Base-by-base conservation (phyloP, 2,113 vertebrate genomes). In the Xerus inauris region DNA sequence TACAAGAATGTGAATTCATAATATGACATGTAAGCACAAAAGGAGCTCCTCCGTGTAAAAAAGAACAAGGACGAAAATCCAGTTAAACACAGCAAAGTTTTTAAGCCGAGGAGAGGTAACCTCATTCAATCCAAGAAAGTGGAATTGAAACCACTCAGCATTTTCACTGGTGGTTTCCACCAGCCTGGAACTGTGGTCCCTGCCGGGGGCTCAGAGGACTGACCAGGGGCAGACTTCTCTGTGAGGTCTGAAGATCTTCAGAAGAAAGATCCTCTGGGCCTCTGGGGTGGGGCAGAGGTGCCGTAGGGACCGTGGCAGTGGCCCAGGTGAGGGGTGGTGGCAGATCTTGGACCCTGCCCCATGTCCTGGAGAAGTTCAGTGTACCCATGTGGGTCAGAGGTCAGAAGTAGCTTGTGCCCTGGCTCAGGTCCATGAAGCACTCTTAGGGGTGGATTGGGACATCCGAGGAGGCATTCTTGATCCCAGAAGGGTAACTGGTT, bases 391-490 rank as follows among this genome's bases (percentile, higher is more conserved):
- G 64, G 73, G 54, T 2, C 40, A 79, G 83, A 91, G 51, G 22
- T 49, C 75, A 51, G 26, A 57, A 30, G 47, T 54, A 24, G 3
- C 1, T n/a, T 28, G n/a, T 89, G 14, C 65, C 26, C 72, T 3
- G 32, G 45, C 57, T 38, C 45, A 6, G 47, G 35, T 24, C 59
- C 49, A n/a, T 4, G 65, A 73, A 81, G 26, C 45, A 38, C 81
- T 30, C 24, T 45, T 19, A 28, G 22, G 28, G 42, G 20, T 11
- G 47, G 72, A 45, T 11, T 5, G 17, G 57, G 65, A 49, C 40
- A 7, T 0, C 76, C 5, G 4, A 26, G 45, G 40, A 26, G 6
- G 54, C 6, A 1, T 0, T 11, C 1, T 14, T 6, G 13, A 42
- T 17, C n/a, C 47, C 40, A 40, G 22, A 0, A 26, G 22, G 62